phyloP scores from a whole-genome alignment of 2,113 vertebrate genomes.

The Melierax canorus region DNA sequence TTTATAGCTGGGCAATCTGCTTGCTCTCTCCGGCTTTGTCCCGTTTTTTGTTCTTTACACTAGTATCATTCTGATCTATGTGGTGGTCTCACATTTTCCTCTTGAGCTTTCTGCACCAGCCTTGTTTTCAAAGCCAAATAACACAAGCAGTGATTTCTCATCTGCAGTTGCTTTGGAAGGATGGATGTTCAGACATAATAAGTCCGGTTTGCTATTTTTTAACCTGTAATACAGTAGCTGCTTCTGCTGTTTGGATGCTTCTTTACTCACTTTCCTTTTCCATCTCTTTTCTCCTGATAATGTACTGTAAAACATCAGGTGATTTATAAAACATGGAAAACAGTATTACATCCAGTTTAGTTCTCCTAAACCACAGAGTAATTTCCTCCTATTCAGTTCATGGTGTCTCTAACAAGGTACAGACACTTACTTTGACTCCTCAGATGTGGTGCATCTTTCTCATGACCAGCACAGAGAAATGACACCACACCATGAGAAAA shows the following conservation, averaged over 20 bases:
- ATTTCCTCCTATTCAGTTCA: background rate
- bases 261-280: background rate
- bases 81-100: constrained; percentile 11
- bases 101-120: background rate
- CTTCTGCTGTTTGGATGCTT: background rate
- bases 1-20: background rate
- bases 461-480: background rate
- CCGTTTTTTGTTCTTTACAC: background rate
- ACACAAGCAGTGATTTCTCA: background rate
- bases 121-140: constrained; percentile 22
- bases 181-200: background rate
- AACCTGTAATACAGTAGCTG: background rate
- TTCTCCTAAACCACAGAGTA: background rate
- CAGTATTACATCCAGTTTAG: background rate
- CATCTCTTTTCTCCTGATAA: background rate
- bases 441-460: background rate
- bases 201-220: background rate
- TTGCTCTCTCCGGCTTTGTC: background rate
- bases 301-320: background rate
- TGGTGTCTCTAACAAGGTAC: background rate
- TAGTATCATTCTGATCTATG: background rate
- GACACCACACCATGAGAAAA: background rate
- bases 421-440: background rate
- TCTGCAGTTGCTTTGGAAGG: background rate
- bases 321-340: background rate